phyloP scores from a whole-genome alignment of 2,888 invertebrate genomes.

The Pheosia tremula region DNA sequence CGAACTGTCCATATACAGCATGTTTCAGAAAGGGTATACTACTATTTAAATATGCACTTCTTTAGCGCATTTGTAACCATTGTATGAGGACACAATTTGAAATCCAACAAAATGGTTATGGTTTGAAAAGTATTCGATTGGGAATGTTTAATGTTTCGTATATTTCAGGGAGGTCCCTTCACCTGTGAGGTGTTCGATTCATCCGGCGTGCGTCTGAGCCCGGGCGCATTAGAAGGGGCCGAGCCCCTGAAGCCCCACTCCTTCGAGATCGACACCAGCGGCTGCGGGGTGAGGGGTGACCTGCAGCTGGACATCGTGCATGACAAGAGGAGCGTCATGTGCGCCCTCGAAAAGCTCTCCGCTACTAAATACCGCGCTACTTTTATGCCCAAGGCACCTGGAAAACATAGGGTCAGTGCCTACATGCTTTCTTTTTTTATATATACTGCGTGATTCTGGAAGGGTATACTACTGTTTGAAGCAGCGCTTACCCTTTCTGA shows the following conservation, averaged over 20 bases:
- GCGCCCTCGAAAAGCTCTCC: slow-evolving; percentile 92
- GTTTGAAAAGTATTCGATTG: not conserved
- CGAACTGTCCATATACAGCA: too few species aligned
- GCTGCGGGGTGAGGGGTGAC: slow-evolving; percentile 91
- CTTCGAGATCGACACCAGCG: slow-evolving; percentile 87
- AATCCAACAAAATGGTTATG: too few species aligned
- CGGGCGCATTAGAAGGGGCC: slow-evolving; percentile 90
- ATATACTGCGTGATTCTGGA: too few species aligned
- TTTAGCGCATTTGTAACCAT: too few species aligned
- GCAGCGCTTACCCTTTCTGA: too few species aligned
- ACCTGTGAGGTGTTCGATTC: slow-evolving; percentile 98
- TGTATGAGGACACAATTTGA: too few species aligned
- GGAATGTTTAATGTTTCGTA: not conserved
- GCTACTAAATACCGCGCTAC: slow-evolving; percentile 91
- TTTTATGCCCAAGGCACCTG: slow-evolving; percentile 90
- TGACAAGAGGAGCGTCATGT: slow-evolving; percentile 93
- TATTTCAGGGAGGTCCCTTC: slow-evolving; percentile 94
- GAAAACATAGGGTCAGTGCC: slow-evolving; percentile 88
- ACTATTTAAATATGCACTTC: too few species aligned
- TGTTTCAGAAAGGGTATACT: too few species aligned
- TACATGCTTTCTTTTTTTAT: not conserved
- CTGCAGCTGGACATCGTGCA: slow-evolving; percentile 95
- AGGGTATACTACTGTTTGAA: too few species aligned
- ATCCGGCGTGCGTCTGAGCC: slow-evolving; percentile 91
- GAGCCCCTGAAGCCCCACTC: slow-evolving; percentile 94